phyloP scores from a whole-genome alignment of 2,888 invertebrate genomes.

The Dasysyrphus tricinctus region DNA sequence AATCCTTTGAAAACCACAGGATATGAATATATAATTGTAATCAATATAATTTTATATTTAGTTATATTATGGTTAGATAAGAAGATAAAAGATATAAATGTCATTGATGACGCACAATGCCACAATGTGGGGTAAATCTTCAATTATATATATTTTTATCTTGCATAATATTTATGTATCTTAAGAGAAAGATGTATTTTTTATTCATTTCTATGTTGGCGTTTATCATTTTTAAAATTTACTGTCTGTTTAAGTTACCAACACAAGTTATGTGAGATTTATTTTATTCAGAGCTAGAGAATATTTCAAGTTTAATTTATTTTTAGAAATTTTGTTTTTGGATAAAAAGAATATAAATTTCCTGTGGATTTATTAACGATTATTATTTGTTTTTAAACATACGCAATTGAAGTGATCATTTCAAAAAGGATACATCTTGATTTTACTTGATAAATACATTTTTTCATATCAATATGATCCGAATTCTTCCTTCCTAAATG shows the following conservation, averaged over 20 bases:
- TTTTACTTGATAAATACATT: too few relatives aligned
- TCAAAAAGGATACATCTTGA: too few relatives aligned
- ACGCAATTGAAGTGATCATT: too few relatives aligned
- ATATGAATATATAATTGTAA: not conserved
- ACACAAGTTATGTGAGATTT: too few relatives aligned
- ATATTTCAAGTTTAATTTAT: too few relatives aligned
- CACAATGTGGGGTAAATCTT: not conserved
- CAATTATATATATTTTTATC: not conserved
- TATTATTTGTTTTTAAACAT: too few relatives aligned
- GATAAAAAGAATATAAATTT: too few relatives aligned
- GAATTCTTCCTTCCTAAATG: too few relatives aligned
- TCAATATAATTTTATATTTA: conserved; percentile 7
- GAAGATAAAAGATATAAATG: conserved; percentile 12
- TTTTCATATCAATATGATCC: too few relatives aligned
- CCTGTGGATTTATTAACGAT: too few relatives aligned
- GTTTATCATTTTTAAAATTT: not conserved
- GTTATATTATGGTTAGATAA: not conserved
- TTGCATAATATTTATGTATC: not conserved
- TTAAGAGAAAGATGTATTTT: not conserved
- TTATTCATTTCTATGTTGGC: not conserved
- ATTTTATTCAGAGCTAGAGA: too few relatives aligned
- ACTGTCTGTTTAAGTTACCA: not conserved
- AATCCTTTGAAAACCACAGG: not conserved
- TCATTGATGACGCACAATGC: conserved; percentile 16
- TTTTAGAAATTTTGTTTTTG: too few relatives aligned